Base-by-base conservation (phyloP, 35 echinoderm and acorn worm genomes). In the Stichopus chloronotus region DNA sequence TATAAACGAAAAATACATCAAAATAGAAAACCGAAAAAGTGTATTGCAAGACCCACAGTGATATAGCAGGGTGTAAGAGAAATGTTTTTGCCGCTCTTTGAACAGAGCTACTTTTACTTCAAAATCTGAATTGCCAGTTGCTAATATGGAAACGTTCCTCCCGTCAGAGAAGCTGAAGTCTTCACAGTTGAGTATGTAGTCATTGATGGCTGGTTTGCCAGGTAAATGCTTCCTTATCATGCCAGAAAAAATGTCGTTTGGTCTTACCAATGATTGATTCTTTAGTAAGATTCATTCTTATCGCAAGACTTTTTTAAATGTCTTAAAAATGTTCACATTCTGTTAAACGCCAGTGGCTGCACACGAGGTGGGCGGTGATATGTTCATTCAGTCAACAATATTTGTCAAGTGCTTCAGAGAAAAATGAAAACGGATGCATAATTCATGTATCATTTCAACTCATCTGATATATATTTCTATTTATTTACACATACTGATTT, bases 11-110 rank as follows among this genome's bases (percentile, higher is more conserved):
- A 17, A 76, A 76, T 76, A 76, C 72, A 76, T 76, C 72, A 76
- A 76, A 76, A 76, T 76, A 76, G 19, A 76, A 76, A n/a, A n/a
- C n/a, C n/a, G n/a, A n/a, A 76, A 76, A 24, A 76, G 72, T 11
- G 25, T 43, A 43, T 43, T 43, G 72, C 72, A 76, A 76, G 72
- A 76, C 25, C 8, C 4, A 76, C 10, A 17, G 8, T 4, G 72
- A 17, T 76, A 76, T 76, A 76, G 16, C 10, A 6, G 9, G 16
- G 72, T 76, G 16, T 76, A 21, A 24, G 10, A 76, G 72, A 24
- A 21, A 21, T 0, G 72, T 76, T 17, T 17, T 0, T 76, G 10
- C 19, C 10, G 72, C 19, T 17, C 72, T 7, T 17, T 76, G 72
- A 17, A 7, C 25, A 7, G 19, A 13, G 19, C 25, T 7, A 76